Percentiles rank a stretch among this genome's conserved stretches.
Evolutionary conservation across 1,140 invertebrate species (phyloP).

Genomic region (Vollenhovia emeryi): DNA sequence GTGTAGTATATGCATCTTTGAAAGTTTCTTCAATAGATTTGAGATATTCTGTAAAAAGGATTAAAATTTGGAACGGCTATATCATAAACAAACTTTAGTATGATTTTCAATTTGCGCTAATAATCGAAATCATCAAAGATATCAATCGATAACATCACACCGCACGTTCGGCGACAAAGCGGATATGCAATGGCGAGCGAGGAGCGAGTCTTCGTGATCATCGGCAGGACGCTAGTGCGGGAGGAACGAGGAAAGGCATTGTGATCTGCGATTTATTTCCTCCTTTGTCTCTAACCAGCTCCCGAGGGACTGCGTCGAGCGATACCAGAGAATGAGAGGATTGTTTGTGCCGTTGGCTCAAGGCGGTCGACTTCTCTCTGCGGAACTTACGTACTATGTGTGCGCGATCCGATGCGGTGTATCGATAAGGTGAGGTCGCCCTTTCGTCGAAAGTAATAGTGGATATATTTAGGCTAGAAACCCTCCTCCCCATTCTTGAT

Average conservation of each 20-base stretch:
- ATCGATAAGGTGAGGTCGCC: background rate
- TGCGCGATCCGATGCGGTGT: background rate
- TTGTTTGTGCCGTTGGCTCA: constrained; percentile 66
- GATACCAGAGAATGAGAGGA: constrained; percentile 71
- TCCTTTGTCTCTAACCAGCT: constrained; percentile 72
- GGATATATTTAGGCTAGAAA: constrained; percentile 59
- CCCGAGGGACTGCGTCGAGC: constrained; percentile 63
- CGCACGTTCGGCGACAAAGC: background rate
- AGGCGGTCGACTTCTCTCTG: constrained; percentile 63
- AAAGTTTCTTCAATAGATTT: background rate
- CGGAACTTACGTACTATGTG: constrained; percentile 21
- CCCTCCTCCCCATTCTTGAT: constrained; percentile 24
- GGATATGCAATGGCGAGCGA: constrained; percentile 4
- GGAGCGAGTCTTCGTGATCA: constrained; percentile 41
- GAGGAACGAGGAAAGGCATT: constrained; percentile 51
- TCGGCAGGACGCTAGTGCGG: constrained; percentile 22
- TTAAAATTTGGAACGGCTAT: background rate
- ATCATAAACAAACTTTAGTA: background rate
- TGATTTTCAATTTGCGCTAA: background rate
- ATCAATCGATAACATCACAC: constrained; percentile 24
- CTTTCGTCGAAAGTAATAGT: constrained; percentile 10
- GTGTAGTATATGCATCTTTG: background rate
- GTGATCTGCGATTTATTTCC: constrained; percentile 69
- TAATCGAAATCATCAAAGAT: background rate
- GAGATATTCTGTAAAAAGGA: background rate